Percentiles rank a stretch among this genome's conserved stretches.
These are phyloP conservation scores for Xestia ashworthii DNA, from an alignment of 2,888 invertebrate genomes.

Conservation along the genomic window DNA sequence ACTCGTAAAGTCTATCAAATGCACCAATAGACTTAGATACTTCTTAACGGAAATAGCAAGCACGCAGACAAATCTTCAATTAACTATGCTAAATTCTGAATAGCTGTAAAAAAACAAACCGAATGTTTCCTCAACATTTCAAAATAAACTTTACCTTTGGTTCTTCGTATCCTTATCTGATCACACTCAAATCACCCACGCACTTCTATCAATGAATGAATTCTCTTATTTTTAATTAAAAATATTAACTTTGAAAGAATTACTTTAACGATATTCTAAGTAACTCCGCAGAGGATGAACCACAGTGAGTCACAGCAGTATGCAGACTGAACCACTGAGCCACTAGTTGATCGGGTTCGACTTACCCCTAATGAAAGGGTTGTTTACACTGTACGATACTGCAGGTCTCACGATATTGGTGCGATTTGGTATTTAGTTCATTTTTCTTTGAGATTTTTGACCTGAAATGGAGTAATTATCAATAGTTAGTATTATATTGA, in stretches of 20 bases:
- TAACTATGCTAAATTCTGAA: background rate
- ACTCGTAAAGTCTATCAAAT: background rate
- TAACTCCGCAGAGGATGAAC: slow-evolving; percentile 33
- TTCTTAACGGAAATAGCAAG: background rate
- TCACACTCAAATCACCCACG: slow-evolving; percentile 10
- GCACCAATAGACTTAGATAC: background rate
- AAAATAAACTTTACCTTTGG: slow-evolving; percentile 24
- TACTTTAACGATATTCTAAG: background rate
- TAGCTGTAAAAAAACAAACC: background rate
- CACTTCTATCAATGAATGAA: background rate
- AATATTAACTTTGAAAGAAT: background rate
- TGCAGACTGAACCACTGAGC: slow-evolving; percentile 82
- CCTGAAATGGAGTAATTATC: background rate
- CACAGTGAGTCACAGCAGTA: slow-evolving; percentile 66
- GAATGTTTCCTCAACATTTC: background rate
- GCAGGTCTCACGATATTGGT: slow-evolving; percentile 35
- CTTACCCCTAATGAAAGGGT: slow-evolving; percentile 78
- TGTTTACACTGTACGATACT: slow-evolving; percentile 69
- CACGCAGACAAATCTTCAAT: background rate
- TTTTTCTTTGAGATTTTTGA: background rate
- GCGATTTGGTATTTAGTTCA: background rate
- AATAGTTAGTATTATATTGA: background rate
- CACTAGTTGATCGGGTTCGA: slow-evolving; percentile 79
- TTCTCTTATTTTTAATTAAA: background rate
- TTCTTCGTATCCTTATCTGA: background rate